Base-by-base conservation (phyloP, 2,888 invertebrate genomes). In the Synergus itoensis region DNA sequence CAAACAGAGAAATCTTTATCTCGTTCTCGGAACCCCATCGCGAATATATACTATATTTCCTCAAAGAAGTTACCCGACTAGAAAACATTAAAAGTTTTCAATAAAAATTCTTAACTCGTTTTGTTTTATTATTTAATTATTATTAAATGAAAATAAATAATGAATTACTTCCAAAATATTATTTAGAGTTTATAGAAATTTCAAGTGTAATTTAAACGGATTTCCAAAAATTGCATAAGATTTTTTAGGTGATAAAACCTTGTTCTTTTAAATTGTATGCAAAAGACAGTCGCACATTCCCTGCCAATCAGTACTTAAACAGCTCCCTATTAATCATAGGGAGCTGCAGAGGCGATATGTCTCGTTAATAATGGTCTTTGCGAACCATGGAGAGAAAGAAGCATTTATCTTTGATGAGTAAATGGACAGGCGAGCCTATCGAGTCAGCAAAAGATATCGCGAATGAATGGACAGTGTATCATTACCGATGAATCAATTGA, bases 361-460 rank as follows among this genome's bases (percentile, higher is more conserved):
- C 73, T 73, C 53, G 53, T 73, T 73, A 73, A 73, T 53, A 73
- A 73, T 73, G 12, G 73, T 73, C 73, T 53, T 73, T 53, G 48
- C 36, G 53, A 73, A 36, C 36, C 48, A 40, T 73, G 53, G 11
- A 53, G 73, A 73, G 53, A 73, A 73, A 53, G 53, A 73, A 69
- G 11, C n/a, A 36, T 53, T 73, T 73, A 73, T 73, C 73, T 36
- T 73, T 73, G 73, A 73, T 53, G 73, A 73, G 53, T 53, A 53
- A 73, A 73, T 48, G 48, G 36, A 36, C 36, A n/a, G 45, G 21
- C 45, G 67, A 45, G 7, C n/a, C 12, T 67, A 45, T 67, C 67
- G 21, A 67, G 67, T 28, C 69, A 69, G 69, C 69, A 48, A 53
- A 73, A 73, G 40, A 73, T 73, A 53, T 36, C 53, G 12, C n/a